A percentile compares a stretch with the other conserved stretches of the same genome.
Evolutionary conservation across 2,888 invertebrate species (phyloP).

Genomic region (Nomada hirtipes): DNA sequence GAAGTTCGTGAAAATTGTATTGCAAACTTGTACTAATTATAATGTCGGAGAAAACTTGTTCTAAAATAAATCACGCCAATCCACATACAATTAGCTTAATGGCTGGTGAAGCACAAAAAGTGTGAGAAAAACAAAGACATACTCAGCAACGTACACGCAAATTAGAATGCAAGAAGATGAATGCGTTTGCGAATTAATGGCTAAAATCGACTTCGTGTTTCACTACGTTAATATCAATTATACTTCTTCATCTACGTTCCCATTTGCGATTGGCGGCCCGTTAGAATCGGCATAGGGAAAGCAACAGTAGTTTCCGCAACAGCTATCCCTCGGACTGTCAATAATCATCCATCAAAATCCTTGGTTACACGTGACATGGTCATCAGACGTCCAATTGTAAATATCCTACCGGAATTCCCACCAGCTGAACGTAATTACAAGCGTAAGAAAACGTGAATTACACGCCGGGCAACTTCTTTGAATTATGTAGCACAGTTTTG

Average conservation of each 20-base stretch:
- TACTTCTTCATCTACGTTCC: constrained; percentile 30
- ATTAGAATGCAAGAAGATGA: constrained; percentile 31
- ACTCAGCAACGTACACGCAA: neutral
- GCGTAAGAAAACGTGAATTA: constrained; percentile 19
- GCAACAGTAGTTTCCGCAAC: constrained; percentile 18
- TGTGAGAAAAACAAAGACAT: neutral
- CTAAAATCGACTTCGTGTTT: constrained; percentile 22
- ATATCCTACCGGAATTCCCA: constrained; percentile 37
- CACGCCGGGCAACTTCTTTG: neutral
- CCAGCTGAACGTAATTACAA: constrained; percentile 21
- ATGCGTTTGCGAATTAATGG: constrained; percentile 29
- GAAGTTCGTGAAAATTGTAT: neutral
- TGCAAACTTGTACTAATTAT: neutral
- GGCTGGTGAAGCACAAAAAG: neutral
- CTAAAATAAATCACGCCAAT: neutral
- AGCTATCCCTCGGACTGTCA: constrained; percentile 20
- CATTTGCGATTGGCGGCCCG: constrained; percentile 20
- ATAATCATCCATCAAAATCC: constrained; percentile 37
- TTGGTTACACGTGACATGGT: neutral
- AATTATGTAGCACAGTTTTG: constrained; percentile 8
- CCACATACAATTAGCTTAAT: neutral
- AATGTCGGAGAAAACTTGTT: neutral
- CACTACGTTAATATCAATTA: constrained; percentile 28
- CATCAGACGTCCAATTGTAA: constrained; percentile 24
- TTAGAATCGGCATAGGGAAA: constrained; percentile 5